Percentiles rank a stretch among this genome's conserved stretches.
These are phyloP conservation scores for Neuroterus valhalla DNA, from an alignment of 1,140 invertebrate species.

Conservation along the genomic window DNA sequence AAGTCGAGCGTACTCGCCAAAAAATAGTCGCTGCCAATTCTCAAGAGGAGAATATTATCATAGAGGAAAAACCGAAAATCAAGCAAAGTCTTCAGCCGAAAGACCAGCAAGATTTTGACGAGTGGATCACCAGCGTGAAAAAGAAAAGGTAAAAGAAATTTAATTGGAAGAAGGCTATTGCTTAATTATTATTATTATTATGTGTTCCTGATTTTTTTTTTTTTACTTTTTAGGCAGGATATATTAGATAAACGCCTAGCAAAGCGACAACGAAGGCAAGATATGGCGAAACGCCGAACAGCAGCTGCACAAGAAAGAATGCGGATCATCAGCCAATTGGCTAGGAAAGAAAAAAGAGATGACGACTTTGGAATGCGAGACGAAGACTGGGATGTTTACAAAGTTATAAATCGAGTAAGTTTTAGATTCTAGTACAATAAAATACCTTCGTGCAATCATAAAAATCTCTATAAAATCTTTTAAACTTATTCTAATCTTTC, in stretches of 20 bases:
- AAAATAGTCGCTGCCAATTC: constrained; percentile 84
- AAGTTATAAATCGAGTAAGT: constrained; percentile 88
- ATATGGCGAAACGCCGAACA: constrained; percentile 91
- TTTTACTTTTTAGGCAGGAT: constrained; percentile 73
- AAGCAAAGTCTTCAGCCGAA: constrained; percentile 76
- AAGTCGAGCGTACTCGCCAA: constrained; percentile 87
- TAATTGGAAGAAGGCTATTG: not conserved
- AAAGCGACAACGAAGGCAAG: constrained; percentile 86
- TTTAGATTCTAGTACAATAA: constrained; percentile 11
- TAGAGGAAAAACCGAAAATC: constrained; percentile 77
- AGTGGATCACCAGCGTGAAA: constrained; percentile 82
- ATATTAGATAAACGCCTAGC: constrained; percentile 81
- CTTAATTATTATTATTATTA: constrained; percentile 33
- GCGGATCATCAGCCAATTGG: constrained; percentile 93
- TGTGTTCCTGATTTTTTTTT: constrained; percentile 34
- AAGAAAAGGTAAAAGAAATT: constrained; percentile 76
- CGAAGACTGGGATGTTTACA: constrained; percentile 97
- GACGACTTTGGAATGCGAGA: constrained; percentile 95
- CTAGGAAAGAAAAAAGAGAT: constrained; percentile 88
- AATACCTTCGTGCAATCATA: not conserved
- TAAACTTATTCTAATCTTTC: not conserved
- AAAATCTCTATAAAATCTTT: not conserved
- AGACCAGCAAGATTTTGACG: constrained; percentile 80
- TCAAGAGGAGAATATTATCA: constrained; percentile 79
- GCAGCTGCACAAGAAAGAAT: constrained; percentile 94